A percentile compares a stretch with the other conserved stretches of the same genome.
phyloP scores from a whole-genome alignment of 2,113 vertebrate genomes.

The Notarius lentiginosus region DNA sequence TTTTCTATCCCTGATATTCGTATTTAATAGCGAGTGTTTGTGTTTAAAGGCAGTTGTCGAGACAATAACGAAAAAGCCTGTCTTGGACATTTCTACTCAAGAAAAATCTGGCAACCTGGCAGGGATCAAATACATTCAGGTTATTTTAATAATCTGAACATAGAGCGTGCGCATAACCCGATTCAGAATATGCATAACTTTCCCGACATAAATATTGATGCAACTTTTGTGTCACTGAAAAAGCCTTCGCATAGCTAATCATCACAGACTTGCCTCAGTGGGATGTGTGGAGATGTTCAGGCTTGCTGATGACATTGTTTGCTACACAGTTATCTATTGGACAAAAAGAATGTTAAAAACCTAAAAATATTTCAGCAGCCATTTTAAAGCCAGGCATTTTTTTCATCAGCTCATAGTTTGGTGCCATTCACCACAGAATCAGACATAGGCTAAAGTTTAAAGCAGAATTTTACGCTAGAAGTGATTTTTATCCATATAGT shows the following conservation, averaged over 20 bases:
- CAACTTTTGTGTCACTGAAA: background rate
- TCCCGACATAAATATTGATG: background rate
- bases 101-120: background rate
- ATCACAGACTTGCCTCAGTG: background rate
- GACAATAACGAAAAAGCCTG: background rate
- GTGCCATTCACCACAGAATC: background rate
- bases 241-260: background rate
- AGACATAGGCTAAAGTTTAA: background rate
- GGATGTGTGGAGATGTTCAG: background rate
- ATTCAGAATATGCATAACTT: background rate
- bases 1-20: background rate
- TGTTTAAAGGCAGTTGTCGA: background rate
- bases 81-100: background rate
- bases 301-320: background rate
- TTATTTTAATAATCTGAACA: background rate
- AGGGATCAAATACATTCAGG: background rate
- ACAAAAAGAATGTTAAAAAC: background rate
- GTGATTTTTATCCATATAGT: background rate
- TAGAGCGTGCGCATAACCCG: background rate
- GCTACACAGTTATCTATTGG: background rate
- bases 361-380: background rate
- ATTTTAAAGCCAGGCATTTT: background rate
- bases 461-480: background rate
- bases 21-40: background rate
- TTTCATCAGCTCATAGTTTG: background rate